Evolutionary conservation across 2,113 vertebrate genomes (phyloP).

Genomic region (Electrona antarctica): DNA sequence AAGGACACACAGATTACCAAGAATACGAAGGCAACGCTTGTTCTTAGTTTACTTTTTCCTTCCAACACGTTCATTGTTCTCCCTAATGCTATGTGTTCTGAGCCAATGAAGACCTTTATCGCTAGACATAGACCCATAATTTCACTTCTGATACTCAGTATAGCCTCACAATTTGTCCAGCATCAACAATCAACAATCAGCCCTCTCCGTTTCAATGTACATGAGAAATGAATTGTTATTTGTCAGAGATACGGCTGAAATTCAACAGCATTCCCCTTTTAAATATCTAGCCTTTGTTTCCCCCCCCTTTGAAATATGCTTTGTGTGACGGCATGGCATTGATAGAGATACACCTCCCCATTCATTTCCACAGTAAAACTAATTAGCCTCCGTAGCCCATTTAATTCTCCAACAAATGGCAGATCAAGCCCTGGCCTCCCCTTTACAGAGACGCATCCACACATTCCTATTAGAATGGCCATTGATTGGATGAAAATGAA

Average conservation of each 20-base stretch:
- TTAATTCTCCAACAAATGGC: slow-evolving; percentile 24
- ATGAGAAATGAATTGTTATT: no score
- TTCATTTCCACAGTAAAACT: slow-evolving; percentile 33
- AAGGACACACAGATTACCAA: no score
- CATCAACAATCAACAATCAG: no score
- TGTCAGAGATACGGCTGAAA: neutral
- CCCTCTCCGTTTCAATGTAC: no score
- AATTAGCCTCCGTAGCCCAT: slow-evolving; percentile 30
- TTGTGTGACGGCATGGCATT: neutral
- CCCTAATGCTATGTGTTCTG: no score
- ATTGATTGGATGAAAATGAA: slow-evolving; percentile 62
- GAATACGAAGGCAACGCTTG: no score
- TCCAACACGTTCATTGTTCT: no score
- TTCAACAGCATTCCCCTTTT: neutral
- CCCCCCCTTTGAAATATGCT: neutral
- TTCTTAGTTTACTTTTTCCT: no score
- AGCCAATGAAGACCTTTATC: no score
- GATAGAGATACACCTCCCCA: neutral
- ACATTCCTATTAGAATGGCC: slow-evolving; percentile 51
- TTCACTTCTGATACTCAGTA: no score
- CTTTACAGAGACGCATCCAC: slow-evolving; percentile 31
- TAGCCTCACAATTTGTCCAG: no score
- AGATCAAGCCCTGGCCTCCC: slow-evolving; percentile 47
- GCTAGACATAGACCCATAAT: no score
- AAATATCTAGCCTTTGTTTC: neutral